Base-by-base conservation (phyloP, 2,888 invertebrate genomes). In the Campopleginae sp. region DNA sequence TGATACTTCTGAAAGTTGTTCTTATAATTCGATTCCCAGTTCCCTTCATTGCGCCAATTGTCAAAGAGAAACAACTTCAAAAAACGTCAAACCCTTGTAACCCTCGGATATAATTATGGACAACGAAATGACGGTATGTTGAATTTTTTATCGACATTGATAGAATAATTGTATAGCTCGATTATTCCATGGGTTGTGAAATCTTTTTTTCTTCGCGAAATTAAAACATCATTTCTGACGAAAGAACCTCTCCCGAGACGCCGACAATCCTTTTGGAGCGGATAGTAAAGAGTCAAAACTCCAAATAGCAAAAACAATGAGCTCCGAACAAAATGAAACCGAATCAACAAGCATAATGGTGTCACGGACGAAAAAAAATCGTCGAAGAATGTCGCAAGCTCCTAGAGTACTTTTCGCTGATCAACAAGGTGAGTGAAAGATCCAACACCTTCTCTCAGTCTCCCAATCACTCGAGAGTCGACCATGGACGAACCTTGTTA, bases 341-440 rank as follows among this genome's bases (percentile, higher is more conserved):
- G 54, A 42, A 48, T 66, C 80, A 2, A 12, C 42, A 61, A 51
- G 48, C 27, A 44, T 42, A 8, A 78, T 70, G 51, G 33, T 61
- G n/a, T 70, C 74, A 6, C 61, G 70, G 27, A 51, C 85, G 46
- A 79, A 63, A 31, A 85, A 71, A 76, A 42, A 58, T n/a, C 82
- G 68, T 14, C 27, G 58, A 27, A 78, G n/a, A 79, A 8, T 8
- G 10, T 79, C 85, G 19, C 75, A 71, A 38, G 54, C 31, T 46
- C 75, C 82, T 1, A 79, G 78, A 76, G 85, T 85, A 8, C 79
- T 71, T n/a, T 85, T 85, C 31, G 75, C 38, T 6, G 79, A 80
- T 63, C 58, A 81, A n/a, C 54, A 78, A 48, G 66, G 70, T 31
- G 46, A 75, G 70, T 84, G 76, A 72, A 44, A 38, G 44, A n/a